Percentiles rank a stretch among this genome's conserved stretches.
Evolutionary conservation across 2,888 invertebrate genomes (phyloP).

Genomic region (Cheilosia grossa): DNA sequence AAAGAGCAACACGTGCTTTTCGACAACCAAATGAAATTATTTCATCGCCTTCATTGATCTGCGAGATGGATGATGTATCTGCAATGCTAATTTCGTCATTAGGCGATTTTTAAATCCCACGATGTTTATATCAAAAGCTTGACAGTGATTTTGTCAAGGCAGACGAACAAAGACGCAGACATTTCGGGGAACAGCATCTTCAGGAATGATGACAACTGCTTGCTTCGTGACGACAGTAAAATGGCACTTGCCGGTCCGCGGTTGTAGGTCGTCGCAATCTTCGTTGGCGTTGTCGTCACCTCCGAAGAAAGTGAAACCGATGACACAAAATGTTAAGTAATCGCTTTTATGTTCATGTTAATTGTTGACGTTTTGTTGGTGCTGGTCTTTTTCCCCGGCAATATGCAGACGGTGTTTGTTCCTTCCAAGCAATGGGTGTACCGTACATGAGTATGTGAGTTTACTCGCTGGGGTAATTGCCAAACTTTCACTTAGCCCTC

Average conservation of each 20-base stretch:
- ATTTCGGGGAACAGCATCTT: constrained; percentile 5
- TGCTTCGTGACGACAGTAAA: constrained; percentile 23
- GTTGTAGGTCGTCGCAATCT: constrained; percentile 28
- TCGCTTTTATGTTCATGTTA: constrained; percentile 65
- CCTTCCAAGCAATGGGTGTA: constrained; percentile 34
- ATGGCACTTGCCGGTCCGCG: constrained; percentile 42
- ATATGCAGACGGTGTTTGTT: constrained; percentile 57
- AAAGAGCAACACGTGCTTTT: constrained; percentile 25
- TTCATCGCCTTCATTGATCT: constrained; percentile 5
- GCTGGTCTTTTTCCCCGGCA: constrained; percentile 35
- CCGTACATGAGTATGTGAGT: constrained; percentile 22
- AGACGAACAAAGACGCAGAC: constrained; percentile 2
- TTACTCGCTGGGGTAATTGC: constrained; percentile 51
- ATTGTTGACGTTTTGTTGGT: constrained; percentile 58
- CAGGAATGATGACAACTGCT: not conserved
- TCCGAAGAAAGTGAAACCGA: constrained; percentile 80
- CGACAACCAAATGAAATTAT: constrained; percentile 33
- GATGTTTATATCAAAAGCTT: not conserved
- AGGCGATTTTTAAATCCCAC: constrained; percentile 16
- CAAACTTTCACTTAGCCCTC: constrained; percentile 69
- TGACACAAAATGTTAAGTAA: constrained; percentile 78
- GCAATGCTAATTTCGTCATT: constrained; percentile 39
- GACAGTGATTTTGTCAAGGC: constrained; percentile 3
- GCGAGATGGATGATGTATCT: constrained; percentile 10
- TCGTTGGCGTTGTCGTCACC: constrained; percentile 20